Percentiles rank a stretch among this genome's conserved stretches.
Evolutionary conservation across 1,140 invertebrate genomes (phyloP).

Genomic region (Drosophila repleta): DNA sequence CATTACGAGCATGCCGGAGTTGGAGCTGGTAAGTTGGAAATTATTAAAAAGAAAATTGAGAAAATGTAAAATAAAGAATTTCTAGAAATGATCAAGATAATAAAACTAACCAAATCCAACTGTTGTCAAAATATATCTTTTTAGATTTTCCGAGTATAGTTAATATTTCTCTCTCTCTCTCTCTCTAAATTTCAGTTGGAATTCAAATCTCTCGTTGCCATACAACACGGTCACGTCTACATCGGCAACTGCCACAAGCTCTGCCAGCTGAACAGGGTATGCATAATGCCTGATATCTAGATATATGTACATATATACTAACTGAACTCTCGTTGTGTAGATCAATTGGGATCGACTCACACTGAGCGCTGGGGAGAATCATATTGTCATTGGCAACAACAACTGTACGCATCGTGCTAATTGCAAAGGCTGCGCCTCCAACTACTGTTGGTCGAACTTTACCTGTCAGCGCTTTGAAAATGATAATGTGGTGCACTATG

Average conservation of each 20-base stretch:
- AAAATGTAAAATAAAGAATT: not conserved
- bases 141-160: too few relatives aligned
- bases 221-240: conserved; percentile 75
- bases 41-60: not conserved
- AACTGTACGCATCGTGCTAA: conserved; percentile 48
- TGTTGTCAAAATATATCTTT: too few relatives aligned
- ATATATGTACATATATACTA: not conserved
- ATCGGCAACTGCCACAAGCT: conserved; percentile 68
- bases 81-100: too few relatives aligned
- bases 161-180: too few relatives aligned
- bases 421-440: conserved; percentile 61
- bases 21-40: conserved; percentile 52
- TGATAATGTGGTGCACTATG: conserved; percentile 59
- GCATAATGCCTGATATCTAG: not conserved
- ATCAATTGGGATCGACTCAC: conserved; percentile 77
- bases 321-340: conserved; percentile 21
- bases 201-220: conserved; percentile 67
- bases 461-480: conserved; percentile 74
- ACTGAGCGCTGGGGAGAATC: conserved; percentile 61
- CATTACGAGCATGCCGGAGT: conserved; percentile 83
- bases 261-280: conserved; percentile 63
- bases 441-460: conserved; percentile 69
- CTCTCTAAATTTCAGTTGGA: conserved; percentile 54
- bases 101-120: too few relatives aligned
- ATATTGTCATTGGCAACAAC: conserved; percentile 43